These are phyloP conservation scores for Chymomyza fuscimana DNA, from an alignment of 2,888 invertebrate genomes.

Conservation along the genomic window DNA sequence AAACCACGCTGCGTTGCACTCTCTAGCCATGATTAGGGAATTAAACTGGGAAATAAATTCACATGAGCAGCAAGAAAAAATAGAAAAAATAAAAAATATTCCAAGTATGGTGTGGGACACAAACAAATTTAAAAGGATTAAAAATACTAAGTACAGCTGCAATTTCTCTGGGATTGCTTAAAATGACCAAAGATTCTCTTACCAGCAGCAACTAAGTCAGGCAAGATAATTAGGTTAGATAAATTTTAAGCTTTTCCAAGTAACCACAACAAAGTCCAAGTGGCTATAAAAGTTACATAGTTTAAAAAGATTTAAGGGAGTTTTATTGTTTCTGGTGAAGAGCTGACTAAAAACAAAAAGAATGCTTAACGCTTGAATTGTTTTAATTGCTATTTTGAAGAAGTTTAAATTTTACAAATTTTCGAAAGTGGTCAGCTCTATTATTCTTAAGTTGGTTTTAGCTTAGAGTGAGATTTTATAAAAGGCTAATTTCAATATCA, in stretches of 20 bases:
- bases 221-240: slow-evolving; percentile 15
- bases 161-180: slow-evolving; percentile 15
- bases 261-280: slow-evolving; percentile 2
- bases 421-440: too few species aligned
- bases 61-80: slow-evolving; percentile 1
- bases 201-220: background rate
- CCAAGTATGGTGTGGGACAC: slow-evolving; percentile 20
- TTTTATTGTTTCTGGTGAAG: background rate
- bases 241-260: slow-evolving; percentile 32
- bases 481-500: too few species aligned
- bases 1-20: slow-evolving; percentile 72
- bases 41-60: slow-evolving; percentile 66
- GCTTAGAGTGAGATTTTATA: too few species aligned
- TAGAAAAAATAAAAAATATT: slow-evolving; percentile 22
- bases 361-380: too few species aligned
- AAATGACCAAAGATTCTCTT: background rate
- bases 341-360: background rate
- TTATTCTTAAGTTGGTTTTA: too few species aligned
- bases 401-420: too few species aligned
- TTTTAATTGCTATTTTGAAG: too few species aligned
- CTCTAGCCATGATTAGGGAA: slow-evolving; percentile 66
- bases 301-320: background rate
- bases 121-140: slow-evolving; percentile 70
- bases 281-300: background rate
- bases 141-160: slow-evolving; percentile 45